Percentiles rank a stretch among this genome's conserved stretches.
Evolutionary conservation across 1,140 invertebrate genomes (phyloP).

Genomic region (Aphaenogaster floridana): DNA sequence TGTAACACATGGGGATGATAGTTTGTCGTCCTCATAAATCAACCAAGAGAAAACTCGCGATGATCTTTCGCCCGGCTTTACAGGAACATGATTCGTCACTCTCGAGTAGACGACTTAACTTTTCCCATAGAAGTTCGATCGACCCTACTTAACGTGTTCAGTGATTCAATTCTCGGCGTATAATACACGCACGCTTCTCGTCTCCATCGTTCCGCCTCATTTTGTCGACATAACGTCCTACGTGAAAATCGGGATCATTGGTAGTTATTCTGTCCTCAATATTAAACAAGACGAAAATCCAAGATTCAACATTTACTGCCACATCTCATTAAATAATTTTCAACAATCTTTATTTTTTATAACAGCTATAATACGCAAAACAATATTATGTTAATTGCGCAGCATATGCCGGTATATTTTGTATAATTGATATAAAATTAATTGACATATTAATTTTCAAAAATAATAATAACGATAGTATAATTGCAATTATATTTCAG

Average conservation of each 20-base stretch:
- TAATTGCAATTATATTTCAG: conserved; percentile 10
- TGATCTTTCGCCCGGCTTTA: conserved; percentile 58
- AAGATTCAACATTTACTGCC: not conserved
- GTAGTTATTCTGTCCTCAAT: not conserved
- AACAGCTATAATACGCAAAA: not conserved
- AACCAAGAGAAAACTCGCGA: conserved; percentile 51
- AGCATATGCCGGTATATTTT: not conserved
- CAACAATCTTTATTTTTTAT: not conserved
- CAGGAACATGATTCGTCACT: conserved; percentile 63
- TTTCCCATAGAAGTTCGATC: conserved; percentile 64
- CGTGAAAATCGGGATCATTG: conserved; percentile 25
- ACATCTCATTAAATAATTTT: conserved; percentile 1
- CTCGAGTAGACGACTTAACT: conserved; percentile 62
- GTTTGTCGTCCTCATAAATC: conserved; percentile 58
- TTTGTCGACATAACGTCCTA: conserved; percentile 42
- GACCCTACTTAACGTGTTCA: conserved; percentile 57
- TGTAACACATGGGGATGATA: conserved; percentile 1
- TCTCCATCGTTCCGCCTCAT: conserved; percentile 59
- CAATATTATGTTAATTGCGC: not conserved
- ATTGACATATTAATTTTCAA: conserved; percentile 13
- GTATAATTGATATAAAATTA: not conserved
- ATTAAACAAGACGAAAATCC: not conserved
- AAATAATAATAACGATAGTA: conserved; percentile 2
- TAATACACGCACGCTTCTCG: conserved; percentile 43
- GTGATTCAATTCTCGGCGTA: conserved; percentile 61